Conservation (phyloP, 2,797 vertebrate species). For the Ibycter americanus region DNA sequence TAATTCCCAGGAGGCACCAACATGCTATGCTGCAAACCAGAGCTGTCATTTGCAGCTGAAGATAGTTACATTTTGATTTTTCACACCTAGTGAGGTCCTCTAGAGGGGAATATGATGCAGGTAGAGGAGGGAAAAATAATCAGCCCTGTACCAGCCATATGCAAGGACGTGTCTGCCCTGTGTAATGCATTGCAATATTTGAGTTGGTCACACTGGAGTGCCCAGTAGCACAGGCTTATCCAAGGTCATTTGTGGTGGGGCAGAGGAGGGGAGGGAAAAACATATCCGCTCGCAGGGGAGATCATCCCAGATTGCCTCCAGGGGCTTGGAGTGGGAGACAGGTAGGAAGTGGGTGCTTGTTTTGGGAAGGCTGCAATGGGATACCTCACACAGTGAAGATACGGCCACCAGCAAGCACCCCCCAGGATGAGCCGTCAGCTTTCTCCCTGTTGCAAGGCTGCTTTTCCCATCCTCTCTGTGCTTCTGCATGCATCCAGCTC, state of each 20-base stretch:
- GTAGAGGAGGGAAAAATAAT: background rate
- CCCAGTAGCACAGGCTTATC: background rate
- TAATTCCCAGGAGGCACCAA: background rate
- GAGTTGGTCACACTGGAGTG: background rate
- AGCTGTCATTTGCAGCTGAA: background rate
- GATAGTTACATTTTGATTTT: background rate
- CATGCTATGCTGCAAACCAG: background rate
- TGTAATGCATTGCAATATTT: background rate
- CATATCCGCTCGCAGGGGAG: background rate
- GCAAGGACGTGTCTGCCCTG: background rate
- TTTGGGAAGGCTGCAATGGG: background rate
- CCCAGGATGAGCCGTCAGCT: background rate
- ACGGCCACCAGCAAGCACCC: fast-evolving
- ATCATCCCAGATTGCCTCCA: background rate
- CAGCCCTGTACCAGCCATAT: background rate
- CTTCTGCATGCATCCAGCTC: background rate
- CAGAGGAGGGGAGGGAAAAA: background rate
- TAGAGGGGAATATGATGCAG: background rate
- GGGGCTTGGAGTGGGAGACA: background rate
- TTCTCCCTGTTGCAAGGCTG: background rate
- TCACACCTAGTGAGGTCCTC: background rate
- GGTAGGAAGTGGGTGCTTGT: background rate
- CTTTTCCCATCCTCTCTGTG: background rate
- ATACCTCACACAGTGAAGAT: background rate
- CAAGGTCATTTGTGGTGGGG: background rate